Conservation (phyloP, 2,797 vertebrate species). For the Kryptolebias ocellatus region DNA sequence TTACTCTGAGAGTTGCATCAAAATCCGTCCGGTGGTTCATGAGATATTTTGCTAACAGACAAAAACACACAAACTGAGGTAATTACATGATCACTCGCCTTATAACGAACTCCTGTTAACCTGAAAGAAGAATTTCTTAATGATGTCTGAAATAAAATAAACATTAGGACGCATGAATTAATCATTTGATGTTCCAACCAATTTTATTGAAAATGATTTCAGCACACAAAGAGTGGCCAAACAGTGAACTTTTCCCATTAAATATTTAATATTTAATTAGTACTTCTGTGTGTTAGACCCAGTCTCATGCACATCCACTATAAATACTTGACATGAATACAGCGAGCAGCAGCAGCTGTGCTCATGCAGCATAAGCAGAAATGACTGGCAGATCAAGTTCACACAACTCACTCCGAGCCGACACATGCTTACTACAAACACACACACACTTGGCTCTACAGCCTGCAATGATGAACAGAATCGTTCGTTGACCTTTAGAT, state of each 20-base stretch:
- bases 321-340: slow-evolving; percentile 42
- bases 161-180: not conserved
- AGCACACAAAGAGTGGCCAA: not conserved
- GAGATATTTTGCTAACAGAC: no score
- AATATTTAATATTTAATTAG: slow-evolving; percentile 7
- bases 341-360: slow-evolving; percentile 16
- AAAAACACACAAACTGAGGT: no score
- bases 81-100: no score
- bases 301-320: slow-evolving; percentile 37
- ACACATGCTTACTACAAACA: slow-evolving; percentile 56
- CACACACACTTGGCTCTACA: slow-evolving; percentile 1
- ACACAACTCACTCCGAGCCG: slow-evolving; percentile 17
- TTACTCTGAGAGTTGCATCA: no score
- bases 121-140: no score
- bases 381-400: slow-evolving; percentile 47
- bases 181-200: not conserved
- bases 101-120: no score
- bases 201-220: slow-evolving; percentile 1
- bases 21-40: no score
- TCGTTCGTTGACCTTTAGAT: slow-evolving; percentile 68
- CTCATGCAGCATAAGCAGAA: slow-evolving; percentile 33
- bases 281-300: not conserved
- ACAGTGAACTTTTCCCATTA: not conserved
- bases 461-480: slow-evolving; percentile 56
- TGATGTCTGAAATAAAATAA: not conserved